These are phyloP conservation scores for Trichogramma dendrolimi DNA, from an alignment of 2,888 invertebrate species.

Conservation along the genomic window DNA sequence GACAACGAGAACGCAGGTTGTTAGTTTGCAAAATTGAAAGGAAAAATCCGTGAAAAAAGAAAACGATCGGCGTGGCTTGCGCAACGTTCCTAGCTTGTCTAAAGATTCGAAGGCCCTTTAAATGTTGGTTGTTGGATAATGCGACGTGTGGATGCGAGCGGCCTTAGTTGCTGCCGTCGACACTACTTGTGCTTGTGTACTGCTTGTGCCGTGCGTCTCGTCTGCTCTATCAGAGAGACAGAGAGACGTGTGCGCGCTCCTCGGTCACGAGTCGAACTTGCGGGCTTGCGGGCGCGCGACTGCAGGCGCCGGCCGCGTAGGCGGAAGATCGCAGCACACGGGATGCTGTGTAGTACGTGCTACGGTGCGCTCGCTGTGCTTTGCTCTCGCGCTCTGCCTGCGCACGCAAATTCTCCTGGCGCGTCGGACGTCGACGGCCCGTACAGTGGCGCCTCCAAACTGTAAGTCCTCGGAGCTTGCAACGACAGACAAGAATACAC, in stretches of 20 bases:
- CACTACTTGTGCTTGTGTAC: too few relatives aligned
- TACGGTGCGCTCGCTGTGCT: conserved; percentile 11
- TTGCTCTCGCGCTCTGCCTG: conserved; percentile 33
- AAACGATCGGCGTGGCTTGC: too few relatives aligned
- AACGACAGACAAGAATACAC: background rate
- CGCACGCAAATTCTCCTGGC: conserved; percentile 18
- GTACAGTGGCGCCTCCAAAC: conserved; percentile 18
- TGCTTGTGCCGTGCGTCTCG: too few relatives aligned
- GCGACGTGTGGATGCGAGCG: too few relatives aligned
- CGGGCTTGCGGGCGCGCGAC: conserved; percentile 53
- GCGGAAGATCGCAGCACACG: conserved; percentile 52
- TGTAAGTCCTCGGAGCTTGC: conserved; percentile 12
- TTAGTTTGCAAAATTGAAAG: too few relatives aligned
- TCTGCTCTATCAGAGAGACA: too few relatives aligned
- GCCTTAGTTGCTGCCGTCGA: too few relatives aligned
- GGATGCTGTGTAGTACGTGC: conserved; percentile 43
- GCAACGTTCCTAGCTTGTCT: too few relatives aligned
- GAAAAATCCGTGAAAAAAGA: too few relatives aligned
- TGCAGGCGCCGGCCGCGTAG: conserved; percentile 50
- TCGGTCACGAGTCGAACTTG: conserved; percentile 42
- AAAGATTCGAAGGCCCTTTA: too few relatives aligned
- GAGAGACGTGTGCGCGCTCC: too few relatives aligned
- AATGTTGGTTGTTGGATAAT: too few relatives aligned
- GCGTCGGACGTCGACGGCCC: conserved; percentile 9
- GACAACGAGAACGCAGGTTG: conserved; percentile 30